Percentiles rank a stretch among this genome's conserved stretches.
Conservation (phyloP, 2,888 invertebrate species). For the Campoplex nolae region DNA sequence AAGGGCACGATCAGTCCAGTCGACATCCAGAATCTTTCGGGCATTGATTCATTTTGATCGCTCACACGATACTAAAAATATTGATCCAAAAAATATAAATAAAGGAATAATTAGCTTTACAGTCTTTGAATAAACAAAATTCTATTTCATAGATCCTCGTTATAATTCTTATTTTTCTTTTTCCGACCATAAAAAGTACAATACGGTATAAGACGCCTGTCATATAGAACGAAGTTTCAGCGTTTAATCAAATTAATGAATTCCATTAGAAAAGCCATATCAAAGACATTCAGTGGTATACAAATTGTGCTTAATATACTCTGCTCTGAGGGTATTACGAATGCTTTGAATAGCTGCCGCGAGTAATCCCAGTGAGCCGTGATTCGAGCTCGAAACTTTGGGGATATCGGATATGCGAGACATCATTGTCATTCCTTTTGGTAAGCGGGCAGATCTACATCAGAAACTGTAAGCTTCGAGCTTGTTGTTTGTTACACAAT, state of each 20-base stretch:
- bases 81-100: background rate
- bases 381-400: constrained; percentile 56
- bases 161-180: background rate
- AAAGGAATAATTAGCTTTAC: background rate
- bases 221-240: background rate
- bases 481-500: constrained; percentile 42
- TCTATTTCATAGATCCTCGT: background rate
- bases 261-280: constrained; percentile 38
- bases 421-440: constrained; percentile 52
- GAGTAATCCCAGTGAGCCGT: constrained; percentile 52
- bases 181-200: background rate
- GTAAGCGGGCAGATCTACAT: constrained; percentile 5
- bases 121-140: background rate
- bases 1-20: no score
- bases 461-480: constrained; percentile 29
- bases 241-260: constrained; percentile 47
- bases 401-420: constrained; percentile 40
- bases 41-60: no score
- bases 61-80: no score
- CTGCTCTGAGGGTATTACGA: constrained; percentile 48
- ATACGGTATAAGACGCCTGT: background rate
- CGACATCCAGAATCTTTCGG: no score
- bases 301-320: constrained; percentile 50
- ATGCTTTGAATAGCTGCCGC: constrained; percentile 51
- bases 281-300: constrained; percentile 43